Evolutionary conservation across 2,797 vertebrate genomes (phyloP).

Genomic region (Neoniphon sammara): DNA sequence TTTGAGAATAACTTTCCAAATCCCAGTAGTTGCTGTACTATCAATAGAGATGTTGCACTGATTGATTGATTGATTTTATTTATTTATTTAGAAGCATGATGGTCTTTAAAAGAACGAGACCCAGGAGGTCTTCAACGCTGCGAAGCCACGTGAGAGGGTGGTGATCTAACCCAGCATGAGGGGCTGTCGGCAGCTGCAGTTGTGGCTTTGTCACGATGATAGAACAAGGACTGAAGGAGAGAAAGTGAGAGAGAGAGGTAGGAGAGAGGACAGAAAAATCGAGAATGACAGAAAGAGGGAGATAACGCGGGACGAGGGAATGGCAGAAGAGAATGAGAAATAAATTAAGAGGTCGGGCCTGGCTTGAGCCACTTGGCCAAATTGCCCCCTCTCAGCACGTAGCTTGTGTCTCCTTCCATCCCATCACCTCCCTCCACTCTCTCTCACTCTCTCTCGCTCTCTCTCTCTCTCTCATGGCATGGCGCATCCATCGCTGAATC

Average conservation of each 20-base stretch:
- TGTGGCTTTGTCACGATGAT: constrained; percentile 38
- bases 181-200: constrained; percentile 68
- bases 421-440: constrained; percentile 53
- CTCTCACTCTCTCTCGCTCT: not conserved
- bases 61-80: too few relatives aligned
- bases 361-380: constrained; percentile 42
- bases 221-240: constrained; percentile 59
- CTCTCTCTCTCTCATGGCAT: constrained; percentile 38
- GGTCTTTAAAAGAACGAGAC: constrained; percentile 46
- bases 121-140: constrained; percentile 45
- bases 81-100: constrained; percentile 44
- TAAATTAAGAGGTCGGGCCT: constrained; percentile 39
- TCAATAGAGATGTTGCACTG: constrained; percentile 41
- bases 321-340: constrained; percentile 31
- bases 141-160: constrained; percentile 61
- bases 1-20: not conserved
- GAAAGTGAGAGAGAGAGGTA: constrained; percentile 12
- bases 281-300: constrained; percentile 44
- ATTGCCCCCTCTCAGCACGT: constrained; percentile 53
- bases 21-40: constrained; percentile 17
- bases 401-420: constrained; percentile 61
- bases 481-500: constrained; percentile 44
- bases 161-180: constrained; percentile 67
- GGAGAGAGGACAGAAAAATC: constrained; percentile 23
- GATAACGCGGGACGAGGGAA: constrained; percentile 46